Percentiles rank a stretch among this genome's conserved stretches.
Evolutionary conservation across 2,113 vertebrate species (phyloP).

Genomic region (Spea multiplicata): DNA sequence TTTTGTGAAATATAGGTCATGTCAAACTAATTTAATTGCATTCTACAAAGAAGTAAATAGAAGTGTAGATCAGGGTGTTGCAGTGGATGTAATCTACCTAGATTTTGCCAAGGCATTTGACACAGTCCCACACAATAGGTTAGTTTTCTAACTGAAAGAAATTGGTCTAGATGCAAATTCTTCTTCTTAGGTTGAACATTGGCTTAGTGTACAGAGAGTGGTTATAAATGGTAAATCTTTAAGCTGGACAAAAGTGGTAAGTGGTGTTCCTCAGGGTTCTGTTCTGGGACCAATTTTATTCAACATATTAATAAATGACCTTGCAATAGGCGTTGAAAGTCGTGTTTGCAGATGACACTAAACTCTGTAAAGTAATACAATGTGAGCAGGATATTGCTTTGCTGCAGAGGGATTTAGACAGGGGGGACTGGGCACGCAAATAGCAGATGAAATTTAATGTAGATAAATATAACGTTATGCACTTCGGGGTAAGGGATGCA

Average conservation of each 20-base stretch:
- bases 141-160: neutral
- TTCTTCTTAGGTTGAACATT: neutral
- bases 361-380: neutral
- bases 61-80: slow-evolving; percentile 43
- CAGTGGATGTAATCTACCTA: slow-evolving; percentile 40
- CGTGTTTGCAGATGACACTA: too few species aligned
- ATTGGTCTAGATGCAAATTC: neutral
- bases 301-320: neutral
- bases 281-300: neutral
- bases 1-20: slow-evolving; percentile 51
- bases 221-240: neutral
- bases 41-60: slow-evolving; percentile 44
- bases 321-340: neutral
- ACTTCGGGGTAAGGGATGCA: neutral
- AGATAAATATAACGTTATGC: neutral
- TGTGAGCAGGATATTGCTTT: neutral
- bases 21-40: slow-evolving; percentile 52
- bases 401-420: slow-evolving; percentile 1
- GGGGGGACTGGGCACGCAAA: too few species aligned
- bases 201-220: neutral
- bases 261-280: neutral
- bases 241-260: neutral
- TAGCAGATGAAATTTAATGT: neutral
- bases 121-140: neutral
- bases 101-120: slow-evolving; percentile 41